A percentile compares a stretch with the other conserved stretches of the same genome.
Conservation (phyloP, 2,113 vertebrate genomes). For the Sebastes schlegelii region DNA sequence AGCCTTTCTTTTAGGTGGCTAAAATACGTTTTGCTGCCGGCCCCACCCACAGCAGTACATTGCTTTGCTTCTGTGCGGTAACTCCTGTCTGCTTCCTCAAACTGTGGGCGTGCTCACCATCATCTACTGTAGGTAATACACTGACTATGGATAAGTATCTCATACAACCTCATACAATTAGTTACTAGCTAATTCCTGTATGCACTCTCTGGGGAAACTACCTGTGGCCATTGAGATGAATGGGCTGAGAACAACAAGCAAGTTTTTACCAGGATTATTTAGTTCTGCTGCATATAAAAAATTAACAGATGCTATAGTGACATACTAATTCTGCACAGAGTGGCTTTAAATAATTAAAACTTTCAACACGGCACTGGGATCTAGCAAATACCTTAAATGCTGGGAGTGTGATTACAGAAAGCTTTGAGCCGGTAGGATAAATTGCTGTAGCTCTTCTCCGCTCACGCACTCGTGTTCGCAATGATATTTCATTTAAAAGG, state of each 20-base stretch:
- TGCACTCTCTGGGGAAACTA: not conserved
- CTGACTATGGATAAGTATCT: too few relatives aligned
- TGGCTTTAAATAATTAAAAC: slow-evolving; percentile 2
- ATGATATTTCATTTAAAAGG: slow-evolving; percentile 25
- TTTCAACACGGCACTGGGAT: not conserved
- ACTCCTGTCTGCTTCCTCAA: too few relatives aligned
- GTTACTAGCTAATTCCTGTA: not conserved
- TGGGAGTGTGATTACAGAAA: slow-evolving; percentile 9
- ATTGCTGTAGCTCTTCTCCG: not conserved
- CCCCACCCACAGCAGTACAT: too few relatives aligned
- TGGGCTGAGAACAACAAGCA: not conserved
- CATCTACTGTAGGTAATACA: too few relatives aligned
- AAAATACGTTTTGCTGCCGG: too few relatives aligned
- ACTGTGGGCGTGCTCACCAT: too few relatives aligned
- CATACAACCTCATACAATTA: too few relatives aligned
- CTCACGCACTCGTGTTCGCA: not conserved
- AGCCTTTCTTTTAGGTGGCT: too few relatives aligned
- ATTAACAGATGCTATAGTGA: slow-evolving; percentile 19
- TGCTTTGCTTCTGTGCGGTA: too few relatives aligned
- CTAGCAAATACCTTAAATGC: not conserved
- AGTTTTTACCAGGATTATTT: slow-evolving; percentile 21
- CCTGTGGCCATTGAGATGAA: not conserved
- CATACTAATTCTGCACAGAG: not conserved
- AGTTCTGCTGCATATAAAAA: slow-evolving; percentile 13
- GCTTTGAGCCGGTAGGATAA: slow-evolving; percentile 25